Evolutionary conservation across 1,140 invertebrate species (phyloP).

Genomic region (Lasaia peninsularis): DNA sequence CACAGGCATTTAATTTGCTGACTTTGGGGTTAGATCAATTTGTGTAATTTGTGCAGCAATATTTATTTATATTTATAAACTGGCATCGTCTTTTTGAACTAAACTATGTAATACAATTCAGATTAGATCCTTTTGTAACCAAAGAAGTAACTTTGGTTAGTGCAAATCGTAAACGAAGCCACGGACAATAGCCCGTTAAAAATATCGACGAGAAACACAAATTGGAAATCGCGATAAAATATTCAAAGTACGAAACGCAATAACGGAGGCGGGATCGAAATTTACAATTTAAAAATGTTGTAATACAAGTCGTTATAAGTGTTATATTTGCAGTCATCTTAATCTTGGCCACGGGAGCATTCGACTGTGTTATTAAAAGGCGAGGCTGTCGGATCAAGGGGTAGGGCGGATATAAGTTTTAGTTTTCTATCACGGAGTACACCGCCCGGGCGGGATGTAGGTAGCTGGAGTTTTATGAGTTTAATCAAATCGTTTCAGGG

Average conservation of each 20-base stretch:
- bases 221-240: background rate
- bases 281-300: conserved; percentile 18
- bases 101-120: too few species aligned
- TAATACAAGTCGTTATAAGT: conserved; percentile 32
- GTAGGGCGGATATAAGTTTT: conserved; percentile 55
- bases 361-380: conserved; percentile 76
- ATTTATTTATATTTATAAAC: too few species aligned
- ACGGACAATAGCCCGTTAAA: background rate
- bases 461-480: conserved; percentile 58
- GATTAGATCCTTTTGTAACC: too few species aligned
- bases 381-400: conserved; percentile 49
- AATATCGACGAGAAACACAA: background rate
- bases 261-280: conserved; percentile 1
- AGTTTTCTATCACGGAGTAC: conserved; percentile 46
- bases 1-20: too few species aligned
- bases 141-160: too few species aligned
- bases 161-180: too few species aligned
- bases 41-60: too few species aligned
- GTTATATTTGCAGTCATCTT: conserved; percentile 65
- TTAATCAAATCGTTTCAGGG: conserved; percentile 66
- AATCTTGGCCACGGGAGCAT: conserved; percentile 59
- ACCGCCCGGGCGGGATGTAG: conserved; percentile 34
- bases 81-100: too few species aligned
- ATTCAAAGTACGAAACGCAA: conserved; percentile 3
- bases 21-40: too few species aligned